Percentiles rank a stretch among this genome's conserved stretches.
phyloP scores from a whole-genome alignment of 2,888 invertebrate genomes.

The Noctua pronuba region DNA sequence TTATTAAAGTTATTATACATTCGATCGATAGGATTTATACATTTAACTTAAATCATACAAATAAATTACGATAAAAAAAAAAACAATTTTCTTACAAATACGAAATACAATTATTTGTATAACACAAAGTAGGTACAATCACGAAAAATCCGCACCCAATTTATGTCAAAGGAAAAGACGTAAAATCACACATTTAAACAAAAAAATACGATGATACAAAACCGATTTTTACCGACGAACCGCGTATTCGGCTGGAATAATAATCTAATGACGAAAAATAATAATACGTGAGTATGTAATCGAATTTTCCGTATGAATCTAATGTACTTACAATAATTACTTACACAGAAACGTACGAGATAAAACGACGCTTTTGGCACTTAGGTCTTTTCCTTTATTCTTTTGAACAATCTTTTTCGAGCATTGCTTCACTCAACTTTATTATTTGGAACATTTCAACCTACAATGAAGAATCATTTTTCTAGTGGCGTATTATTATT shows the following conservation, averaged over 20 bases:
- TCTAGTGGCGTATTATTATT: slow-evolving; percentile 35
- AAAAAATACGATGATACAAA: neutral
- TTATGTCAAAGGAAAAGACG: slow-evolving; percentile 30
- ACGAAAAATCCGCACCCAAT: neutral
- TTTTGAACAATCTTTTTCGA: slow-evolving; percentile 60
- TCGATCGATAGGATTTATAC: slow-evolving; percentile 43
- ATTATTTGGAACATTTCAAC: slow-evolving; percentile 49
- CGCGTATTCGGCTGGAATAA: slow-evolving; percentile 45
- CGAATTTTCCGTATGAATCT: slow-evolving; percentile 62
- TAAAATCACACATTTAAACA: slow-evolving; percentile 14
- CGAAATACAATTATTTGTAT: neutral
- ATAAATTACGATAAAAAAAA: neutral
- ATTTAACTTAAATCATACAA: slow-evolving; percentile 20
- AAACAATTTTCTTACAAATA: slow-evolving; percentile 1
- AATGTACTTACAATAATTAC: slow-evolving; percentile 68
- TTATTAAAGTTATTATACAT: slow-evolving; percentile 38
- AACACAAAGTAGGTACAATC: slow-evolving; percentile 11
- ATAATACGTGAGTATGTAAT: slow-evolving; percentile 33
- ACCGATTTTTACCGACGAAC: slow-evolving; percentile 6
- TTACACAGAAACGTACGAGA: slow-evolving; percentile 68
- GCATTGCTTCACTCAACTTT: slow-evolving; percentile 59
- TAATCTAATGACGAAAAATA: slow-evolving; percentile 38
- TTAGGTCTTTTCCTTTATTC: slow-evolving; percentile 77
- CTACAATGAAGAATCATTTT: slow-evolving; percentile 29
- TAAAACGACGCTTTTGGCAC: slow-evolving; percentile 84